Conservation (phyloP, 2,797 vertebrate genomes). For the Premnoplex brunnescens region DNA sequence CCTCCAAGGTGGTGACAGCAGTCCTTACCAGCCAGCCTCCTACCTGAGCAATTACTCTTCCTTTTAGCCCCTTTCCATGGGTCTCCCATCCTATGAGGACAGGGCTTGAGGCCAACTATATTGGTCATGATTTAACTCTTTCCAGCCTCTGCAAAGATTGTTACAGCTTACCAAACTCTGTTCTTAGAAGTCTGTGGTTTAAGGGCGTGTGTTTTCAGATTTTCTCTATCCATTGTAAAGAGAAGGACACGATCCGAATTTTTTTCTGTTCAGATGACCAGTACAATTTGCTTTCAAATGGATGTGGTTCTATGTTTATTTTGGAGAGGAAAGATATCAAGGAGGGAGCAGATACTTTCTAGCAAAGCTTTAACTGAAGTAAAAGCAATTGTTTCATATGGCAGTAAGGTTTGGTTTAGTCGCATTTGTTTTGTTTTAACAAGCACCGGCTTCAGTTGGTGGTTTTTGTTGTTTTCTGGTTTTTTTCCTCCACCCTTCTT, state of each 20-base stretch:
- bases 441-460: neutral
- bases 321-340: neutral
- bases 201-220: neutral
- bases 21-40: neutral
- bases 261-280: neutral
- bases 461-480: neutral
- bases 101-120: neutral
- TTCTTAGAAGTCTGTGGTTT: neutral
- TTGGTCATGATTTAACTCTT: neutral
- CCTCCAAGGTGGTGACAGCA: neutral
- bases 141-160: neutral
- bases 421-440: slow-evolving; percentile 6
- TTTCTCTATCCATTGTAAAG: neutral
- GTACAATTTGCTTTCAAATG: neutral
- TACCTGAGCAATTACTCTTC: neutral
- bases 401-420: neutral
- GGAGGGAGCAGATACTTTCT: neutral
- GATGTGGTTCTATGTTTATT: neutral
- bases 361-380: neutral
- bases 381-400: neutral
- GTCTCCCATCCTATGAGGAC: neutral
- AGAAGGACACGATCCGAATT: neutral
- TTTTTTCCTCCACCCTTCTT: neutral
- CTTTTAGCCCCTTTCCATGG: neutral
- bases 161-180: neutral